phyloP scores from a whole-genome alignment of 2,113 vertebrate species.

The Macquaria ambigua region DNA sequence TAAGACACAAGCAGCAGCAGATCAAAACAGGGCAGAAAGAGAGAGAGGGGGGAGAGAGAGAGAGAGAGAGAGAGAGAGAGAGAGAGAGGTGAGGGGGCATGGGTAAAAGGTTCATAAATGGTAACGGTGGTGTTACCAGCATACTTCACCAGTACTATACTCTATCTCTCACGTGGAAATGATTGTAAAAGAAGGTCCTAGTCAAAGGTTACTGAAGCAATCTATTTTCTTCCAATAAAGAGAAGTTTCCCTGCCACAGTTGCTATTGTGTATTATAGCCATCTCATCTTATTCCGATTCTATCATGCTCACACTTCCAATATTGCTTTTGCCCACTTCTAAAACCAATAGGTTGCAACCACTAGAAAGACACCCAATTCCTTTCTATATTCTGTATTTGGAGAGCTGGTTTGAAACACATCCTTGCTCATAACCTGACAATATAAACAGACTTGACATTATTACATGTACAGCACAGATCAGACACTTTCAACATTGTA shows the following conservation, averaged over 20 bases:
- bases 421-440: not conserved
- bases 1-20: conserved; percentile 60
- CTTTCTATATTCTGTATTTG: not conserved
- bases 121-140: not conserved
- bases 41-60: not conserved
- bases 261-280: conserved; percentile 4
- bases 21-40: conserved; percentile 63
- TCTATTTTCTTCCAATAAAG: conserved; percentile 41
- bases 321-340: conserved; percentile 11
- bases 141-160: not conserved
- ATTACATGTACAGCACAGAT: conserved; percentile 25
- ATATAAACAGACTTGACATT: conserved; percentile 37
- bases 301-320: not conserved
- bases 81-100: not conserved
- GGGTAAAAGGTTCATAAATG: conserved; percentile 12
- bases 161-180: not conserved
- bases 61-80: not conserved
- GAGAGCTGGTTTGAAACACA: conserved; percentile 15
- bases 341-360: conserved; percentile 5
- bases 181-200: conserved; percentile 12
- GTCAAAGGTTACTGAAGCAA: conserved; percentile 36
- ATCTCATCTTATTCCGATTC: not conserved
- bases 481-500: conserved; percentile 7
- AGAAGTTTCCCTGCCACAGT: not conserved
- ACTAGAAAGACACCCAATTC: not conserved